These are phyloP conservation scores for Mythimna ferrago DNA, from an alignment of 2,888 invertebrate species.

Conservation along the genomic window DNA sequence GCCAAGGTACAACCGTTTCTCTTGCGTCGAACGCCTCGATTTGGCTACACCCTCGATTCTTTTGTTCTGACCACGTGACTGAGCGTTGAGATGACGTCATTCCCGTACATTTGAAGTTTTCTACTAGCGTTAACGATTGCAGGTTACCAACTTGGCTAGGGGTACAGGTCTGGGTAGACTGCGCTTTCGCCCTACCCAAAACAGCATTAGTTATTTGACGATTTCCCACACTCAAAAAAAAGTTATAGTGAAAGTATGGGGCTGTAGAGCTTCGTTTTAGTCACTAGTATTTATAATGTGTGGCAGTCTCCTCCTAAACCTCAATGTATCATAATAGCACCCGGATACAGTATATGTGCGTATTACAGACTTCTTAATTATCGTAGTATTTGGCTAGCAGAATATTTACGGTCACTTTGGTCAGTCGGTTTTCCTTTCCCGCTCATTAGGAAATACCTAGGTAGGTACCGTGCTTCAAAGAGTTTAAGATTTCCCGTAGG, in stretches of 20 bases:
- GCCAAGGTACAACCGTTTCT: too few species aligned
- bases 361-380: background rate
- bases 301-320: background rate
- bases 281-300: background rate
- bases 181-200: too few species aligned
- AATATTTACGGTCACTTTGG: background rate
- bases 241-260: background rate
- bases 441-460: constrained; percentile 22
- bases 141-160: too few species aligned
- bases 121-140: too few species aligned
- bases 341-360: background rate
- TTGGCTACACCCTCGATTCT: too few species aligned
- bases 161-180: too few species aligned
- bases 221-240: too few species aligned
- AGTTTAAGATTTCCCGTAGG: constrained; percentile 25
- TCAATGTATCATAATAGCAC: background rate
- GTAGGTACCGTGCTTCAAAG: background rate
- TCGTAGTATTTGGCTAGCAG: constrained; percentile 7
- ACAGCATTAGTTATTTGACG: too few species aligned
- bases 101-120: too few species aligned
- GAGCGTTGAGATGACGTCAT: too few species aligned
- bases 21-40: too few species aligned
- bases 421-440: constrained; percentile 7
- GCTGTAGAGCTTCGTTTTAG: background rate
- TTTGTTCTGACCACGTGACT: too few species aligned